Conservation (phyloP, 2,113 vertebrate species). For the Heterotis niloticus region DNA sequence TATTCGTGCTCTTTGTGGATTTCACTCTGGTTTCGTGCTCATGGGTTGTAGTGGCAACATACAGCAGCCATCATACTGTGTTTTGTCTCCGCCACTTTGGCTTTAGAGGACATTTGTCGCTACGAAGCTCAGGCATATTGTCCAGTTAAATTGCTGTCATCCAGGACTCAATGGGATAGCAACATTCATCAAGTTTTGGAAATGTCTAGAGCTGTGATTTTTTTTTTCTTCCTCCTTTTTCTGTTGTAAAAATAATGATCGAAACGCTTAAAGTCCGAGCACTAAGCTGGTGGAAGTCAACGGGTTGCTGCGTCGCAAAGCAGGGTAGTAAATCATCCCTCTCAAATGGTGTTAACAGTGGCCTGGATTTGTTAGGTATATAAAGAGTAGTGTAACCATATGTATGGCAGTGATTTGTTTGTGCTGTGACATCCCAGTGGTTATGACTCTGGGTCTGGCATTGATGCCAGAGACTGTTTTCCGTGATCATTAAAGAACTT, state of each 20-base stretch:
- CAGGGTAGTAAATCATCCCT: not conserved
- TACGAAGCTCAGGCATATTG: not conserved
- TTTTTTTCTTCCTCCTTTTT: not conserved
- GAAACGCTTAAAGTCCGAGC: too few relatives aligned
- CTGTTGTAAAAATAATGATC: not conserved
- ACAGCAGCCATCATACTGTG: not conserved
- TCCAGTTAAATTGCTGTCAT: not conserved
- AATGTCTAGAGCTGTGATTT: not conserved
- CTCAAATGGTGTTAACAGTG: too few relatives aligned
- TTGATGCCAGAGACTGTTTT: not conserved
- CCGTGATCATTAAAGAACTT: conserved; percentile 6
- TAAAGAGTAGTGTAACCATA: too few relatives aligned
- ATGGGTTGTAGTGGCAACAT: not conserved
- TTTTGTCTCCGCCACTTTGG: not conserved
- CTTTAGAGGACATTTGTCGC: not conserved
- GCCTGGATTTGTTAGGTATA: too few relatives aligned
- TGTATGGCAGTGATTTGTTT: not conserved
- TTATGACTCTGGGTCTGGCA: not conserved
- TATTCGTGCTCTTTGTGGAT: not conserved
- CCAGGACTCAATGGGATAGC: not conserved
- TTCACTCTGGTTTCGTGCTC: not conserved
- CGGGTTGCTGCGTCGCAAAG: not conserved
- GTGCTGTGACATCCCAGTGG: not conserved
- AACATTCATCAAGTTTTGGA: not conserved
- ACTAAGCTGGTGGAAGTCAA: too few relatives aligned